A percentile compares a stretch with the other conserved stretches of the same genome.
Conservation (phyloP, 2,888 invertebrate genomes). For the Lymantria dispar region DNA sequence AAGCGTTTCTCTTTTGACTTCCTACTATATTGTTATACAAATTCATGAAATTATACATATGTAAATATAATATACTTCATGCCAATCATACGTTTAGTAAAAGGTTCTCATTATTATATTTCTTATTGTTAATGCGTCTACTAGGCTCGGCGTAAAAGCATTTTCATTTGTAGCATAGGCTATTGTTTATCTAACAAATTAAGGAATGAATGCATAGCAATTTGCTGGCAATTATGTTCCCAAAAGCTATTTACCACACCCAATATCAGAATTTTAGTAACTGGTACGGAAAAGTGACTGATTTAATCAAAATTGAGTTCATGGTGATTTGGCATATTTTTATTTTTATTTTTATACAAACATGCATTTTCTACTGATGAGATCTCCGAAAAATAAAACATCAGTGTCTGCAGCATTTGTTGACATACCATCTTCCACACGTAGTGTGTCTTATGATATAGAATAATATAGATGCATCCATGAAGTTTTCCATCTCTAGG, state of each 20-base stretch:
- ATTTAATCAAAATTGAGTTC: constrained; percentile 34
- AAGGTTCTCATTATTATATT: constrained; percentile 10
- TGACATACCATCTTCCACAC: no score
- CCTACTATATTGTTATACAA: no score
- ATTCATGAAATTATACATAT: not conserved
- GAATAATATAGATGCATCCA: no score
- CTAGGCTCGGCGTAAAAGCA: constrained; percentile 4
- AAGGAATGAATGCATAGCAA: constrained; percentile 26
- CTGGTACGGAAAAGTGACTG: constrained; percentile 27
- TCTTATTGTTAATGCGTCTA: not conserved
- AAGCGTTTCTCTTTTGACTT: no score
- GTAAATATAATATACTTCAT: not conserved
- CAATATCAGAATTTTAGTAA: constrained; percentile 7
- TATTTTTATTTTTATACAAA: not conserved
- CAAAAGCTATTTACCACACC: constrained; percentile 3
- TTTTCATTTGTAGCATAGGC: constrained; percentile 16
- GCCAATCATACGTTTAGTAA: not conserved
- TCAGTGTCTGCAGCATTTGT: no score
- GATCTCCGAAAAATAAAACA: no score
- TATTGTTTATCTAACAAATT: constrained; percentile 28
- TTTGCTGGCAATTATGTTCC: constrained; percentile 19
- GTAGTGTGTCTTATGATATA: no score
- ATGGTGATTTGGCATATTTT: constrained; percentile 35
- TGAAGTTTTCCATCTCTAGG: no score
- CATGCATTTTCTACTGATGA: no score